Conservation (phyloP, 2,113 vertebrate genomes). For the pig (Sus scrofa) region DNA sequence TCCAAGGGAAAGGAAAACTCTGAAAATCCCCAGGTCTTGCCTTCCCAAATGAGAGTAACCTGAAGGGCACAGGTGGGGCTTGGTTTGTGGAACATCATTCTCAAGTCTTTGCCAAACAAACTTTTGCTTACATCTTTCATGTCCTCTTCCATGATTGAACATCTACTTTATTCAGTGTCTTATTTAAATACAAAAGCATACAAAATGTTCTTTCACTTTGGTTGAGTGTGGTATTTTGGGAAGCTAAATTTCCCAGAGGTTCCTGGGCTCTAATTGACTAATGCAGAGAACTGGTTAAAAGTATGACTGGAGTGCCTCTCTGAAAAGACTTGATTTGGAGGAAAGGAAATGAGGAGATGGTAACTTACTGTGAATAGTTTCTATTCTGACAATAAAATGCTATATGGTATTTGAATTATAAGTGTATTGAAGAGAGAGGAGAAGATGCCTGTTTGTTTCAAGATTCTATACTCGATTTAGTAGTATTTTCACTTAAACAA, state of each 20-base stretch:
- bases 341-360: neutral
- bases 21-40: neutral
- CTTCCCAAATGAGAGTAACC: neutral
- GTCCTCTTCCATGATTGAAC: neutral
- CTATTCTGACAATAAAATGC: constrained; percentile 18
- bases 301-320: neutral
- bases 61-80: neutral
- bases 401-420: neutral
- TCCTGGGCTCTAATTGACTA: constrained; percentile 55
- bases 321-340: constrained; percentile 39
- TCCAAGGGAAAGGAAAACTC: neutral
- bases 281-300: constrained; percentile 70
- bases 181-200: neutral
- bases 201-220: neutral
- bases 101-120: constrained; percentile 17
- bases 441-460: neutral
- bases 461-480: neutral
- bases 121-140: constrained; percentile 8
- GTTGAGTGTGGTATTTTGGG: constrained; percentile 59
- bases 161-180: neutral
- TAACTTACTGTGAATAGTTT: neutral
- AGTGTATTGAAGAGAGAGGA: neutral
- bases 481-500: neutral
- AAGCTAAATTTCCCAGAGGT: constrained; percentile 70
- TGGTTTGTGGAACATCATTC: neutral